These are phyloP conservation scores for Riparia riparia DNA, from an alignment of 2,113 vertebrate genomes.

Conservation along the genomic window DNA sequence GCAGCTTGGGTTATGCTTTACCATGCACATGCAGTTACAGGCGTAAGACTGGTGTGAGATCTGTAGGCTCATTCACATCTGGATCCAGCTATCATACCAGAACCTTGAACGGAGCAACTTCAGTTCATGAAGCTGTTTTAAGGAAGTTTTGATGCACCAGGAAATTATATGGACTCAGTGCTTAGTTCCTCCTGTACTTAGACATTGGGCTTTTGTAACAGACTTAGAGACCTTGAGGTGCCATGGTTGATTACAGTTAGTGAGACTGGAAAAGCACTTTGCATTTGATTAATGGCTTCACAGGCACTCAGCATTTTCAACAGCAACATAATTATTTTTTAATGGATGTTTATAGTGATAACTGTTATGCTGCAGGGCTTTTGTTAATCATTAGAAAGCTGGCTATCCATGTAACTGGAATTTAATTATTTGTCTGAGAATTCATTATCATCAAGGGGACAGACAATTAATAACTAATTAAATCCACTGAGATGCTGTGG, in stretches of 20 bases:
- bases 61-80: background rate
- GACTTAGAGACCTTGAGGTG: background rate
- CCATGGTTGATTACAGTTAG: background rate
- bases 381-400: constrained; percentile 37
- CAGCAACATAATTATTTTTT: background rate
- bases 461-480: constrained; percentile 42
- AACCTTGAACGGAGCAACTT: background rate
- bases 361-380: background rate
- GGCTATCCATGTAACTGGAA: constrained; percentile 19
- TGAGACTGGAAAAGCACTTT: constrained; percentile 6
- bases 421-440: constrained; percentile 52
- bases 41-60: background rate
- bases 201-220: background rate
- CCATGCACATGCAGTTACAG: background rate
- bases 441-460: constrained; percentile 44
- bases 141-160: background rate
- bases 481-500: constrained; percentile 33
- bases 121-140: background rate
- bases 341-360: constrained; percentile 16
- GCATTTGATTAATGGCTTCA: background rate
- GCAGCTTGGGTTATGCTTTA: background rate
- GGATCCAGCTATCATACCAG: background rate
- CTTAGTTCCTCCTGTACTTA: background rate
- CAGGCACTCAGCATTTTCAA: background rate
- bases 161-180: background rate